Percentiles rank a stretch among this genome's conserved stretches.
These are phyloP conservation scores for Ylistrum balloti DNA, from an alignment of 1,140 invertebrate species.

Conservation along the genomic window DNA sequence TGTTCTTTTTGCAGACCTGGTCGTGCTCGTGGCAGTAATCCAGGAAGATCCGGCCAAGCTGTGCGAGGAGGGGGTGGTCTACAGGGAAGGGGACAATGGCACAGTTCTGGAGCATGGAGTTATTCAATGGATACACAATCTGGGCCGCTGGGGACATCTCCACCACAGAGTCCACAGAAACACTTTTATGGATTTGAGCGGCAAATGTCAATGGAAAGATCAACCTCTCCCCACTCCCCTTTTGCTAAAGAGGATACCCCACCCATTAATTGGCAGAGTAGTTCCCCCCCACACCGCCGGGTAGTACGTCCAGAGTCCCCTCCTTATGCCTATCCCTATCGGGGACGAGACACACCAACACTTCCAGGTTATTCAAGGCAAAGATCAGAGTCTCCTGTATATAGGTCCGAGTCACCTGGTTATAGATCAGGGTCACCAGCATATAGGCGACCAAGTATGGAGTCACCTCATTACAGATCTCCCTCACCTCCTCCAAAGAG, in stretches of 20 bases:
- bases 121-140: not conserved
- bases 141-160: not conserved
- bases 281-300: not conserved
- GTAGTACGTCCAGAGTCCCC: not conserved
- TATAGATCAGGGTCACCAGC: conserved; percentile 4
- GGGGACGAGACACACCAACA: conserved; percentile 47
- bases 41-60: not conserved
- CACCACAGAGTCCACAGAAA: not conserved
- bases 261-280: not conserved
- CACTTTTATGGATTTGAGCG: not conserved
- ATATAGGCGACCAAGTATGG: not conserved
- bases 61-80: not conserved
- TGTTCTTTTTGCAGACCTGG: not conserved
- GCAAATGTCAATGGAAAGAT: not conserved
- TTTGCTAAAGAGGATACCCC: not conserved
- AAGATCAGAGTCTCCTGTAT: not conserved
- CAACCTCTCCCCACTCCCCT: not conserved
- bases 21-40: not conserved
- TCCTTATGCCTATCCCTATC: conserved; percentile 45
- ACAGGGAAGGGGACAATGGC: conserved; percentile 34
- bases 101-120: conserved; percentile 21
- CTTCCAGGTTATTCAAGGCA: conserved; percentile 44
- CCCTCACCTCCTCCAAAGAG: conserved; percentile 42
- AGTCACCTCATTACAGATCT: not conserved
- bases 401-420: conserved; percentile 17